Percentiles rank a stretch among this genome's conserved stretches.
Conservation (phyloP, 2,113 vertebrate genomes). For the Tringa solitaria region DNA sequence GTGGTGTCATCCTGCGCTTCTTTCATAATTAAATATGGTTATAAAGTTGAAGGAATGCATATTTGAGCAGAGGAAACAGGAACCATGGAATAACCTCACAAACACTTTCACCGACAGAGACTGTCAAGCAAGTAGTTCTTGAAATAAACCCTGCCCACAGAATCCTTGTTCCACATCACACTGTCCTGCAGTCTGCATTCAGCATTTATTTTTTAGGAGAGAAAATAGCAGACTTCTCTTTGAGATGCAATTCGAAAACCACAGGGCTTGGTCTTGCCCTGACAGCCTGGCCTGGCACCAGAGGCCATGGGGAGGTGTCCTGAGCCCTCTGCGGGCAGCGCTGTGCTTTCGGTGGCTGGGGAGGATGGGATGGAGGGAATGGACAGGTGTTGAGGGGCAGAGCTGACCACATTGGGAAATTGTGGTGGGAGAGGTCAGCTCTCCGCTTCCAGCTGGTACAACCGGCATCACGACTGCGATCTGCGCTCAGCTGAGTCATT, state of each 20-base stretch:
- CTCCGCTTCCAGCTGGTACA: background rate
- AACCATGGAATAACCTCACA: background rate
- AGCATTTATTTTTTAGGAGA: background rate
- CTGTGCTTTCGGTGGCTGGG: background rate
- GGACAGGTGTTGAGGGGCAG: background rate
- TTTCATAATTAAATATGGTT: background rate
- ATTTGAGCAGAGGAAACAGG: background rate
- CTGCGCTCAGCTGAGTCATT: background rate
- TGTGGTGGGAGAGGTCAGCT: background rate
- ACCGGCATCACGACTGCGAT: fast-evolving
- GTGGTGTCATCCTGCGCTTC: background rate
- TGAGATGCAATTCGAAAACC: background rate
- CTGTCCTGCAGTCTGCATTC: background rate
- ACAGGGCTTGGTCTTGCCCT: background rate
- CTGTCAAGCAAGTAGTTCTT: background rate
- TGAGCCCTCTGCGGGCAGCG: fast-evolving
- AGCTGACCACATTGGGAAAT: background rate
- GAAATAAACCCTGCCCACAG: background rate
- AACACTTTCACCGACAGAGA: background rate
- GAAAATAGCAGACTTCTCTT: background rate
- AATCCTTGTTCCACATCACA: background rate
- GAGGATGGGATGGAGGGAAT: background rate
- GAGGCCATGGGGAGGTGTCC: fast-evolving
- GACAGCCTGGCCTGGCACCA: background rate
- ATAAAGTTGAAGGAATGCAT: background rate